Conservation (phyloP, 2,113 vertebrate species). For the Triplophysa tibetana region DNA sequence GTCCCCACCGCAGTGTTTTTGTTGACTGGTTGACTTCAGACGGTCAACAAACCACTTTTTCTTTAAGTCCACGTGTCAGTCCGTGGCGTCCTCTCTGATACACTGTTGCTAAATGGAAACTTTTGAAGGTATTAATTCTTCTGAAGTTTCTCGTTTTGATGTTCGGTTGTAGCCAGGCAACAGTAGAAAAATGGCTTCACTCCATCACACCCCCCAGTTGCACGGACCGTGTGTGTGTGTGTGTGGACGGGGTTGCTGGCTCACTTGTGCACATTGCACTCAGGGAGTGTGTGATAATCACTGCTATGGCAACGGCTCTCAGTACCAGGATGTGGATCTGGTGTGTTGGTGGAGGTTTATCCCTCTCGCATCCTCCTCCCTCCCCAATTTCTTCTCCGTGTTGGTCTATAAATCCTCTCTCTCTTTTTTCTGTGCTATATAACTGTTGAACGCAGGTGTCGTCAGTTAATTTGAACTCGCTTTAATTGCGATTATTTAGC, state of each 20-base stretch:
- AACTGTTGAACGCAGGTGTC: slow-evolving; percentile 11
- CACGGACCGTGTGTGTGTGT: background rate
- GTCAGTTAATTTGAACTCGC: background rate
- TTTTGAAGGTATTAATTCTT: slow-evolving; percentile 34
- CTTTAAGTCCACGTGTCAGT: background rate
- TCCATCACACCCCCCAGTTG: slow-evolving; percentile 20
- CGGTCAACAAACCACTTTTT: background rate
- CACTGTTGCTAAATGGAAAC: background rate
- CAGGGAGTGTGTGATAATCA: slow-evolving; percentile 30
- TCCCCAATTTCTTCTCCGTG: background rate
- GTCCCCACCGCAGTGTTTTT: no score
- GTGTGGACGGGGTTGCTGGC: slow-evolving; percentile 32
- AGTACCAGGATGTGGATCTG: slow-evolving; percentile 19
- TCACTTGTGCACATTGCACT: slow-evolving; percentile 16
- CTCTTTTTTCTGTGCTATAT: background rate
- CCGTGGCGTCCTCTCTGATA: background rate
- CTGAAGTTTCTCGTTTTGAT: slow-evolving; percentile 12
- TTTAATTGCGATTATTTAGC: slow-evolving; percentile 20
- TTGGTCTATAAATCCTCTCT: background rate
- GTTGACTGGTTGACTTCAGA: background rate
- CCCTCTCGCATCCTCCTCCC: slow-evolving; percentile 9
- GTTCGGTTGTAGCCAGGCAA: slow-evolving; percentile 37
- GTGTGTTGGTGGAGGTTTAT: background rate
- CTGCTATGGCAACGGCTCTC: slow-evolving; percentile 35
- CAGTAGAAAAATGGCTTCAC: slow-evolving; percentile 19